A percentile compares a stretch with the other conserved stretches of the same genome.
Evolutionary conservation across 2,797 vertebrate species (phyloP).

Genomic region (Hyperoplus lanceolatus): DNA sequence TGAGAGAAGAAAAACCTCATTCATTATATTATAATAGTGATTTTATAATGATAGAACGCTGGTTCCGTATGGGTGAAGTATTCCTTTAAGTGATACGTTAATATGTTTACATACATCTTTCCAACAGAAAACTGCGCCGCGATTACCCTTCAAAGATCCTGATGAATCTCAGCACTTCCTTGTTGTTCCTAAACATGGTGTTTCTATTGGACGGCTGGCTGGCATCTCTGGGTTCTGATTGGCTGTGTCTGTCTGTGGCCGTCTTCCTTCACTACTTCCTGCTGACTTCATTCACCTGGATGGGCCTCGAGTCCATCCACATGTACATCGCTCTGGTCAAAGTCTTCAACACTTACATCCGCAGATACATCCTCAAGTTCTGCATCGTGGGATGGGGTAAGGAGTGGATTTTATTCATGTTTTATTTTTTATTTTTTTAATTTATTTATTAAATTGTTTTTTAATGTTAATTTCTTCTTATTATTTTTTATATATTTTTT

Average conservation of each 20-base stretch:
- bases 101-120: neutral
- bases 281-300: conserved; percentile 97
- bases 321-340: conserved; percentile 99
- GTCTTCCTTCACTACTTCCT: conserved; percentile 95
- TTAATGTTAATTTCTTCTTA: too few species aligned
- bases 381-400: conserved; percentile 97
- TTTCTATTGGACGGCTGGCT: conserved; percentile 96
- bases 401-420: too few species aligned
- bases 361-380: conserved; percentile 97
- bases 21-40: too few species aligned
- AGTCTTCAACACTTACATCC: conserved; percentile 98
- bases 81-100: too few species aligned
- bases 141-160: conserved; percentile 99
- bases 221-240: conserved; percentile 84
- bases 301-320: conserved; percentile 97
- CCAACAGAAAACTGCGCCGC: conserved; percentile 91
- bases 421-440: too few species aligned
- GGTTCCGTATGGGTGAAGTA: too few species aligned
- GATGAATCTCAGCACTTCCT: conserved; percentile 96
- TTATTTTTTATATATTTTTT: too few species aligned
- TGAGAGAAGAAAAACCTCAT: too few species aligned
- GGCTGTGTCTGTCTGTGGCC: conserved; percentile 89
- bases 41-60: too few species aligned
- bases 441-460: too few species aligned
- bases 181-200: conserved; percentile 93